Evolutionary conservation across 2,797 vertebrate species (phyloP), one percentile per base, ranked within the genome.

Genomic region (Neoniphon sammara): DNA sequence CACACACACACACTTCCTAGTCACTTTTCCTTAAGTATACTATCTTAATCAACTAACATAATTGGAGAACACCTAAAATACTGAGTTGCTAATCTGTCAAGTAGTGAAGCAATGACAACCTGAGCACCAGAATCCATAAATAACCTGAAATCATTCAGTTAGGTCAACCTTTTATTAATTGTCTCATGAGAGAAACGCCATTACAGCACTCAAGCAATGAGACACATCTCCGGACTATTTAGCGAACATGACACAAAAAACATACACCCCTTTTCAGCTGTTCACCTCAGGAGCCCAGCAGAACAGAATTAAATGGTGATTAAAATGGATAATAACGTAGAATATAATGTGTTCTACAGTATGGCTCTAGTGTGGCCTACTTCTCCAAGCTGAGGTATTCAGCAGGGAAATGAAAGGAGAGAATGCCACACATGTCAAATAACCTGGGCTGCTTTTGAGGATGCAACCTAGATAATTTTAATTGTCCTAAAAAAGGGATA

Each of bases 381-480:
- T 93, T 93, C 75, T 88, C 73, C 8, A 18, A 87, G 86, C 84
- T 46, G 82, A 92, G 87, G 87, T 88, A 92, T 87, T 88, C 90
- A 88, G 83, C 75, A 15, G 90, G 91, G 91, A 90, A 90, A 92
- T 89, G 79, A 88, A 88, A 85, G 81, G 73, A 90, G 88, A 87
- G 60, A 36, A 65, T 44, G 54, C 47, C 88, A 85, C 88, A 89
- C 89, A 88, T 89, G 89, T 92, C 90, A 89, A 80, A 91, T 87
- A 91, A 85, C 79, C 87, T 84, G 85, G 68, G 70, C 87, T 87
- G 83, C 84, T 84, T 91, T 81, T 74, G 71, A 83, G 86, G 81
- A 87, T 85, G 85, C 87, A 92, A 87, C 91, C 92, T 91, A 92
- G 87, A 91, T 91, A 75, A 77, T 84, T 68, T 52, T 77, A 89